Evolutionary conservation across 2,888 invertebrate species (phyloP), one percentile per base, ranked within the genome.

Genomic region (Limnephilus marmoratus): DNA sequence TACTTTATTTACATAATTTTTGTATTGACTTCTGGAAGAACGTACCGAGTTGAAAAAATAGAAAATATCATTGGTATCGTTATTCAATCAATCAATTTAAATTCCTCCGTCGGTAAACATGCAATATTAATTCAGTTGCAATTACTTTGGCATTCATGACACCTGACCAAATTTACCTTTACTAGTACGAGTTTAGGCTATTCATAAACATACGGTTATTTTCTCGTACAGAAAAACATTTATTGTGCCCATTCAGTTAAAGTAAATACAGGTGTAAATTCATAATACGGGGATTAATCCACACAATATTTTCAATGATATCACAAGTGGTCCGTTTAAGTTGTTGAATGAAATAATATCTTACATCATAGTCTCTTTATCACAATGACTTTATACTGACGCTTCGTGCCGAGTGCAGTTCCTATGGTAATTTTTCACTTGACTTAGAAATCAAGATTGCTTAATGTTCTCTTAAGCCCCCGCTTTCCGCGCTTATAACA

Each of bases 81-180:
- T 80, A 89, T 89, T 89, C 88, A 89, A 89, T 89, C 37, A 81
- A 89, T 31, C 88, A 89, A 89, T 89, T 89, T 80, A 81, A 87
- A 68, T 68, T 89, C 41, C 37, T 34, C n/a, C 15, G 11, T 29
- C 12, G 37, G 37, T n/a, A 89, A 89, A 89, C 88, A 89, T 89
- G 88, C 88, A 89, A 89, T 89, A 89, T 89, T 89, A 89, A 89
- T 89, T 89, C 88, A 89, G 88, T 81, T 89, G 88, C 80, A 89
- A 89, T 89, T 89, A 89, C 34, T 89, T 89, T 37, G 24, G 68
- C 80, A 89, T 89, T 31, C 37, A 37, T 24, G 37, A 24, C 88
- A 89, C 88, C 88, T 89, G 88, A 37, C 37, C 29, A 89, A 89
- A 89, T 81, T 34, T 80, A 34, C 81, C 18, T 29, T 68, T n/a